These are phyloP conservation scores for Macrophya alboannulata DNA, from an alignment of 2,888 invertebrate genomes.

Conservation along the genomic window DNA sequence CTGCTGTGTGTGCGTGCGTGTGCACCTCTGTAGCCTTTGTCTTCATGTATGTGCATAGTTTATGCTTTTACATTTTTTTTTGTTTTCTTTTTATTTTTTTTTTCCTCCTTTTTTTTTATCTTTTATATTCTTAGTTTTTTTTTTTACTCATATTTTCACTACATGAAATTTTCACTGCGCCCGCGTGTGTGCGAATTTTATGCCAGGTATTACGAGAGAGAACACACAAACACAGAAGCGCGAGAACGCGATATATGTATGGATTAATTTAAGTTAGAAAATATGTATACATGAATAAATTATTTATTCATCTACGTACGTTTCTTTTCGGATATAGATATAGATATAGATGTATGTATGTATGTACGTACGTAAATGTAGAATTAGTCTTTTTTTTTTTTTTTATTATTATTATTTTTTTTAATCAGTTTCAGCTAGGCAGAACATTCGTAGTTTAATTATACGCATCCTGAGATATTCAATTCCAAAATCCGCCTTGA, in stretches of 20 bases:
- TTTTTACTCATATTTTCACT: background rate
- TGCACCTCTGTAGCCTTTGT: conserved; percentile 15
- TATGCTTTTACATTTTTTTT: background rate
- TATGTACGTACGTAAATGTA: background rate
- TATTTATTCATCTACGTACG: background rate
- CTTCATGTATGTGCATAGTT: background rate
- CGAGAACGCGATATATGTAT: background rate
- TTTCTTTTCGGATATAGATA: background rate
- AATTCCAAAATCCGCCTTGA: conserved; percentile 47
- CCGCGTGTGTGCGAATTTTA: background rate
- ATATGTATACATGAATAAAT: background rate
- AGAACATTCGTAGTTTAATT: background rate
- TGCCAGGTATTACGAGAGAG: background rate
- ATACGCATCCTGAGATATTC: background rate
- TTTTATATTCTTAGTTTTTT: background rate
- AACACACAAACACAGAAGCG: background rate
- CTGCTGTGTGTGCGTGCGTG: background rate
- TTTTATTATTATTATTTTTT: background rate
- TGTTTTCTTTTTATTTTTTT: background rate
- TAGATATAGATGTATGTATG: background rate
- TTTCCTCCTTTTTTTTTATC: background rate
- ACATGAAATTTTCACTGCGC: conserved; percentile 3
- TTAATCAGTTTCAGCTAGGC: background rate
- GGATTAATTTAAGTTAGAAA: background rate
- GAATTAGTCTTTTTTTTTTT: background rate